Evolutionary conservation across 2,888 invertebrate genomes (phyloP).

Genomic region (Calameuta filiformis): DNA sequence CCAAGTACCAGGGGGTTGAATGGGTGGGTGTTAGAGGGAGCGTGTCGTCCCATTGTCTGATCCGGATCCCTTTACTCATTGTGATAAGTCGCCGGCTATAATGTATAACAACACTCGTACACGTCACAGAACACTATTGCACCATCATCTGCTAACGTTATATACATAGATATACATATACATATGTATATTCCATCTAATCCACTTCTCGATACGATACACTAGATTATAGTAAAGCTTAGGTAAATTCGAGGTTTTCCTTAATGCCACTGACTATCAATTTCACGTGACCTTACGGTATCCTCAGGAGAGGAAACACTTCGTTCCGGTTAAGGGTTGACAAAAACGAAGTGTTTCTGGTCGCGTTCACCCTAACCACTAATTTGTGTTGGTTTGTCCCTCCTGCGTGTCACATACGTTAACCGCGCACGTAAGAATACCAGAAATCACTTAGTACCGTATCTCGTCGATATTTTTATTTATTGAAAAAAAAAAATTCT

Average conservation of each 20-base stretch:
- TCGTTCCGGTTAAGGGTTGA: conserved; percentile 27
- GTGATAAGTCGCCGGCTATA: not conserved
- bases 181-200: not conserved
- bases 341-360: conserved; percentile 38
- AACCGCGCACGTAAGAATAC: not conserved
- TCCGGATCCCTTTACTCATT: conserved; percentile 1
- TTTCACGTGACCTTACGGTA: not conserved
- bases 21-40: conserved; percentile 23
- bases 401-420: not conserved
- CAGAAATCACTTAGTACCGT: not conserved
- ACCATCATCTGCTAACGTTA: conserved; percentile 30
- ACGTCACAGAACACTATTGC: conserved; percentile 12
- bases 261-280: not conserved
- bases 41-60: conserved; percentile 37
- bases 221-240: not conserved
- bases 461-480: not conserved
- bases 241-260: not conserved
- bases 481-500: not conserved
- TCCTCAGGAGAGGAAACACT: conserved; percentile 3
- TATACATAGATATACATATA: too few species aligned
- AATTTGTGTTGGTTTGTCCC: conserved; percentile 22
- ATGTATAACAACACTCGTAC: not conserved
- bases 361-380: conserved; percentile 25
- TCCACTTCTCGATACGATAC: not conserved
- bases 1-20: conserved; percentile 4